Percentiles rank a stretch among this genome's conserved stretches.
These are phyloP conservation scores for Hoplias malabaricus DNA, from an alignment of 2,113 vertebrate genomes.

Conservation along the genomic window DNA sequence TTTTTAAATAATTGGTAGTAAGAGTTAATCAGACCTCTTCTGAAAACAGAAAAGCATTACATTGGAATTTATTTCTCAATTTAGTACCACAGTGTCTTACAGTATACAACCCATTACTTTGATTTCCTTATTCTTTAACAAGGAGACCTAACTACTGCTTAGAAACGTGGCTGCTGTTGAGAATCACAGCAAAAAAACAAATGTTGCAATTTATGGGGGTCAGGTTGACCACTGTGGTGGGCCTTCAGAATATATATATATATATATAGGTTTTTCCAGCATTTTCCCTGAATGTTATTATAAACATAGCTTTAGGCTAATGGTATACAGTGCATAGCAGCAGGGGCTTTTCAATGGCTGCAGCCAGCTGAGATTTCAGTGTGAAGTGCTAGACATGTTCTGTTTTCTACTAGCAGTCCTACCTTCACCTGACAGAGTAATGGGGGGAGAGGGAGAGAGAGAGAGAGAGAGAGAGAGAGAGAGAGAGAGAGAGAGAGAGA, in stretches of 20 bases:
- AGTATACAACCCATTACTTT: not conserved
- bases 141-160: not conserved
- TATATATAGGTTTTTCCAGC: not conserved
- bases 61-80: no score
- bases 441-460: constrained; percentile 1
- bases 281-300: not conserved
- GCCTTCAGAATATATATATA: not conserved
- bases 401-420: constrained; percentile 17
- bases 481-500: not conserved
- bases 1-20: no score
- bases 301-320: constrained; percentile 36
- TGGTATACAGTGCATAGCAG: constrained; percentile 31
- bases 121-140: constrained; percentile 35
- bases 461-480: constrained; percentile 11
- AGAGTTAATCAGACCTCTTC: no score
- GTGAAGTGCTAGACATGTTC: constrained; percentile 19
- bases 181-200: not conserved
- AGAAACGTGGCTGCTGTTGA: not conserved
- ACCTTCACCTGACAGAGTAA: constrained; percentile 43
- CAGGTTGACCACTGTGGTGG: not conserved
- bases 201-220: not conserved
- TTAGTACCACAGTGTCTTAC: not conserved
- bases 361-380: constrained; percentile 32
- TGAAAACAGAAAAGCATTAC: no score
- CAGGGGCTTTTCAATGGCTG: constrained; percentile 22